Evolutionary conservation across 2,797 vertebrate genomes (phyloP).

Genomic region (Myotis pilosus): DNA sequence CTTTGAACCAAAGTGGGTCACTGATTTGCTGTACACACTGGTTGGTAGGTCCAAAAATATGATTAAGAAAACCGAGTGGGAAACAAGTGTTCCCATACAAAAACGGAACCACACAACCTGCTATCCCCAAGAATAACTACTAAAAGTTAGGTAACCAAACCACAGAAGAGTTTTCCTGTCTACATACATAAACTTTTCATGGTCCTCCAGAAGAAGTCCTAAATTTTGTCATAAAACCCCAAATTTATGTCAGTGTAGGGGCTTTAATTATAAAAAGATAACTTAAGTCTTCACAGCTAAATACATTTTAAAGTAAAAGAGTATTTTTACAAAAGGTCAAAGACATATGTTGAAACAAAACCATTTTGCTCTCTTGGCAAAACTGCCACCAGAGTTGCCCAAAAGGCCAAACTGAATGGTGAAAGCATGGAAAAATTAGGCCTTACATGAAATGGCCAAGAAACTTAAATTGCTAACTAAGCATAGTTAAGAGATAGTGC

Average conservation of each 20-base stretch:
- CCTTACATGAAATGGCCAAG: background rate
- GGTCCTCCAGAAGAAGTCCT: background rate
- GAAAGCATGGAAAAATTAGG: background rate
- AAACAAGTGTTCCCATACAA: background rate
- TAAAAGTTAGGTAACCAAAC: conserved; percentile 1
- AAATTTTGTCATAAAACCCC: background rate
- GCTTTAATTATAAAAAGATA: background rate
- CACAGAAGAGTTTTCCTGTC: background rate
- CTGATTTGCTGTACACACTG: background rate
- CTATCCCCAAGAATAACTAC: background rate
- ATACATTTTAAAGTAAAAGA: conserved; percentile 17
- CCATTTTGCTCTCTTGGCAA: background rate
- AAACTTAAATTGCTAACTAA: background rate
- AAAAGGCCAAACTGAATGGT: background rate
- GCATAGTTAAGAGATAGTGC: background rate
- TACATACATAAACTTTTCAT: background rate
- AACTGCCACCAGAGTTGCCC: background rate
- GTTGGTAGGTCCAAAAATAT: background rate
- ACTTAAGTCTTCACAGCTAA: conserved; percentile 4
- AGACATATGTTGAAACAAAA: conserved; percentile 3
- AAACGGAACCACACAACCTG: conserved; percentile 9
- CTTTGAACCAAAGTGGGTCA: background rate
- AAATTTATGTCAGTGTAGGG: background rate
- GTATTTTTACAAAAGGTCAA: conserved; percentile 1
- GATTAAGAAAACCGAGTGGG: background rate